A percentile compares a stretch with the other conserved stretches of the same genome.
These are phyloP conservation scores for Tetragonula clypearis DNA, from an alignment of 1,140 invertebrate genomes.

Conservation along the genomic window DNA sequence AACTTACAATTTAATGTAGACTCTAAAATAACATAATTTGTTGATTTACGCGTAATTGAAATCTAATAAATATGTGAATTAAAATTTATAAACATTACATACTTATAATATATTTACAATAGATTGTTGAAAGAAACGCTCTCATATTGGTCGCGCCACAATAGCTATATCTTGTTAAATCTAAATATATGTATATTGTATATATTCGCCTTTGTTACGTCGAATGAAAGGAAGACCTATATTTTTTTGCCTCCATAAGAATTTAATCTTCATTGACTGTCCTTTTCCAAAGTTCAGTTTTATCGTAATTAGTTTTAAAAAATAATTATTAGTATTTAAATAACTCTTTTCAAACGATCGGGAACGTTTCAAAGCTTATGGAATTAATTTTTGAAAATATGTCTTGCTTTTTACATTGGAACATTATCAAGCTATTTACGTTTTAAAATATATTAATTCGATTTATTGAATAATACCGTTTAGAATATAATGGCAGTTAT, in stretches of 20 bases:
- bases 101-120: conserved; percentile 54
- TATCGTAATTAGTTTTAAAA: conserved; percentile 14
- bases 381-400: neutral
- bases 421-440: neutral
- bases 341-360: neutral
- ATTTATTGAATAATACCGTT: neutral
- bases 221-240: conserved; percentile 61
- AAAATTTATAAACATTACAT: conserved; percentile 4
- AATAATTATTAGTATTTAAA: conserved; percentile 8
- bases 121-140: conserved; percentile 30
- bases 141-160: conserved; percentile 54
- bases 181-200: conserved; percentile 40
- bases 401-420: neutral
- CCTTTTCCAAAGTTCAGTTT: neutral
- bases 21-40: conserved; percentile 46
- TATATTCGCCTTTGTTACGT: conserved; percentile 42
- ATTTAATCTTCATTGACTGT: neutral
- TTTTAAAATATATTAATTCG: neutral
- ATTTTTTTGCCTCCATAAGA: conserved; percentile 18
- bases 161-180: conserved; percentile 37
- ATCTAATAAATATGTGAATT: conserved; percentile 6
- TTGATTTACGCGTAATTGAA: conserved; percentile 34
- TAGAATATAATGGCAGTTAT: neutral
- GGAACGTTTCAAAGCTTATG: neutral
- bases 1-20: conserved; percentile 26